Conservation (phyloP, 2,113 vertebrate species). For the Equus przewalskii region DNA sequence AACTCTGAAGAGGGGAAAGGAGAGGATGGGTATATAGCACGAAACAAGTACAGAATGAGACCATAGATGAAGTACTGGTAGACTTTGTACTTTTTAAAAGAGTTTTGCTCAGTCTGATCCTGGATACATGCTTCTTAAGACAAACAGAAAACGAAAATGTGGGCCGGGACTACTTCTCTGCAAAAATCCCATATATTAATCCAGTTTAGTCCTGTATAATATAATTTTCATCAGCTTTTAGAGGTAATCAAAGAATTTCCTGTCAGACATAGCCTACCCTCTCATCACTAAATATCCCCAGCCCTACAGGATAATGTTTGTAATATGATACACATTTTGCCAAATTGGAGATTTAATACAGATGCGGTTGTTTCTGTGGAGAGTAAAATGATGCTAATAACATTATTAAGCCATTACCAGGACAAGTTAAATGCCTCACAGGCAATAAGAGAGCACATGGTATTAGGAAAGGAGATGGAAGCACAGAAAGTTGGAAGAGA, state of each 20-base stretch:
- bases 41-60: neutral
- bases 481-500: neutral
- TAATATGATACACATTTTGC: neutral
- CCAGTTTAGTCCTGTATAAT: neutral
- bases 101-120: neutral
- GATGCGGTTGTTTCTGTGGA: neutral
- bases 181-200: neutral
- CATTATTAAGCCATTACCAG: neutral
- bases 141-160: neutral
- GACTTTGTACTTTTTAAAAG: too few relatives aligned
- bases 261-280: neutral
- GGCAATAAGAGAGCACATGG: neutral
- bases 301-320: neutral
- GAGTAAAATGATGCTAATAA: neutral
- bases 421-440: neutral
- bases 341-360: neutral
- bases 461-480: neutral
- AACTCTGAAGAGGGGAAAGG: neutral
- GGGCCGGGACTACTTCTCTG: accelerated
- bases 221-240: neutral
- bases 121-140: neutral
- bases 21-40: accelerated
- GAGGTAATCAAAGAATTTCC: neutral
- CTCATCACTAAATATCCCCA: neutral
- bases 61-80: neutral